phyloP scores from a whole-genome alignment of 2,113 vertebrate species.

The Podocnemis expansa region DNA sequence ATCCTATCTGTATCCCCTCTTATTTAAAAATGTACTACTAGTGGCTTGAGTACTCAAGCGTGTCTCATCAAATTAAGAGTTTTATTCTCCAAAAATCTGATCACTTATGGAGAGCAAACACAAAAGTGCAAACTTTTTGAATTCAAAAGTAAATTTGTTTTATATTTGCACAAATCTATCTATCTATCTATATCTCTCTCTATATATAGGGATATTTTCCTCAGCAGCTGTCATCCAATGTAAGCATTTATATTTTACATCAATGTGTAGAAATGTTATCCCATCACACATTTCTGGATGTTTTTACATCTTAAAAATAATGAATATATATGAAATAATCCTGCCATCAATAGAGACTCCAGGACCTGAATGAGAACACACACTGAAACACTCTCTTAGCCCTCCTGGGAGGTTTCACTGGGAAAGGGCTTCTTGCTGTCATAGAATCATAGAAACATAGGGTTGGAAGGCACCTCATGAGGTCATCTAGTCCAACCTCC shows the following conservation, averaged over 20 bases:
- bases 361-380: neutral
- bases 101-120: neutral
- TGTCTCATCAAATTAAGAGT: neutral
- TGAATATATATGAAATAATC: neutral
- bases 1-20: neutral
- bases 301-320: neutral
- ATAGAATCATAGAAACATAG: too few relatives aligned
- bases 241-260: neutral
- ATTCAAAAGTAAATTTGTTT: neutral
- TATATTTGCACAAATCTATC: neutral
- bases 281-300: neutral
- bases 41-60: neutral
- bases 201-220: too few relatives aligned
- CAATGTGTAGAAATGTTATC: neutral
- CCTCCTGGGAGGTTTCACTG: neutral
- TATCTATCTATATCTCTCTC: too few relatives aligned
- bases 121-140: neutral
- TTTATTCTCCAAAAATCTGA: neutral
- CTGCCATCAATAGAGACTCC: neutral
- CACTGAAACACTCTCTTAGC: too few relatives aligned
- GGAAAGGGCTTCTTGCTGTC: too few relatives aligned
- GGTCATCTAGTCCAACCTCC: too few relatives aligned
- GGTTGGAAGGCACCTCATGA: too few relatives aligned
- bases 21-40: neutral
- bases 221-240: neutral